Conservation (phyloP, 2,113 vertebrate species). For the Syrmaticus mikado region DNA sequence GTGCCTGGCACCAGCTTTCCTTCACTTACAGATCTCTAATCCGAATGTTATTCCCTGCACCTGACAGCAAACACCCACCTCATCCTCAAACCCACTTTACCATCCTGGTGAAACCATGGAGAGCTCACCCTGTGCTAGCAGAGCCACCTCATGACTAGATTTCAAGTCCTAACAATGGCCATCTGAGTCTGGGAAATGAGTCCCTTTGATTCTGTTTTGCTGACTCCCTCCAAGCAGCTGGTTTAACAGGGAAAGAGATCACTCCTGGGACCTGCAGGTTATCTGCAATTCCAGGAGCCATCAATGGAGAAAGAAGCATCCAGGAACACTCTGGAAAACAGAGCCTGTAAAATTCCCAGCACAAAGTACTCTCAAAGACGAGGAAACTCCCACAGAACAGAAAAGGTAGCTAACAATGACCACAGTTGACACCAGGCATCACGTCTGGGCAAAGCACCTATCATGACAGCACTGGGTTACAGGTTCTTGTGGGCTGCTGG, state of each 20-base stretch:
- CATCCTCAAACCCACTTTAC: background rate
- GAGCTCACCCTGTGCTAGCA: background rate
- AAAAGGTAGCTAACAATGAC: background rate
- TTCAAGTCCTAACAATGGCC: background rate
- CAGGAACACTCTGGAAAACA: background rate
- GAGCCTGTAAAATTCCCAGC: background rate
- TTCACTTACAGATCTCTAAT: rapidly evolving
- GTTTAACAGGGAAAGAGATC: background rate
- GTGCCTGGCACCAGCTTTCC: background rate
- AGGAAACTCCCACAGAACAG: background rate
- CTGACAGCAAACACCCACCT: background rate
- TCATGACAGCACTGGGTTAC: background rate
- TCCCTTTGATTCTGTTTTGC: background rate
- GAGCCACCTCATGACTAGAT: background rate
- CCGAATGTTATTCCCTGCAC: background rate
- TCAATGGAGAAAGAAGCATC: background rate
- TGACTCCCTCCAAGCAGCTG: background rate
- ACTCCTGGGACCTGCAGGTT: background rate
- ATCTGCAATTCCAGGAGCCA: background rate
- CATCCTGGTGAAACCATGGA: background rate
- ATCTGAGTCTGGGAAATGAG: background rate
- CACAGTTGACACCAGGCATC: background rate
- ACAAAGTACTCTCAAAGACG: background rate
- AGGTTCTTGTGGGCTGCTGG: background rate
- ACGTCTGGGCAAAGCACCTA: background rate